Conservation (phyloP, 2,888 invertebrate species). For the Molorchus minor region DNA sequence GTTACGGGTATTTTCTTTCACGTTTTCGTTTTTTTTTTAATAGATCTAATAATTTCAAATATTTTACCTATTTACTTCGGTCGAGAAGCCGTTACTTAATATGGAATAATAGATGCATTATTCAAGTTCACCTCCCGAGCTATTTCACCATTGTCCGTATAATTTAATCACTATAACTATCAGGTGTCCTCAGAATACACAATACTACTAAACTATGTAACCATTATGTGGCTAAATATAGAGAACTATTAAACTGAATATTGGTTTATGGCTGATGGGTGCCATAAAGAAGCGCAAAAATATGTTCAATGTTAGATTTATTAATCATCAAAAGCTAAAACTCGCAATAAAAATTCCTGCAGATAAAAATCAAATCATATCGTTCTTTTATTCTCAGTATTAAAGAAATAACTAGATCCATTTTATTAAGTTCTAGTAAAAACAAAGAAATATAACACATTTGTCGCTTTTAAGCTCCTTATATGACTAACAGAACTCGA, state of each 20-base stretch:
- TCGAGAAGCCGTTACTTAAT: background rate
- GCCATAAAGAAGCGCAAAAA: constrained; percentile 5
- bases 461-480: too few species aligned
- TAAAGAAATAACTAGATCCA: too few species aligned
- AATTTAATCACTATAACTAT: constrained; percentile 24
- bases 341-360: background rate
- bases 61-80: background rate
- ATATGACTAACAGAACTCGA: too few species aligned
- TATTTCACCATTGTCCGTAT: constrained; percentile 10
- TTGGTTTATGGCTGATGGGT: constrained; percentile 14
- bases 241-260: constrained; percentile 21
- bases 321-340: constrained; percentile 4
- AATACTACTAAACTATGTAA: constrained; percentile 21
- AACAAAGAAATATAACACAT: too few species aligned
- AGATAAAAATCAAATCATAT: background rate
- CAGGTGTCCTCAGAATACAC: constrained; percentile 21
- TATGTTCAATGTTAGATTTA: constrained; percentile 4
- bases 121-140: constrained; percentile 15
- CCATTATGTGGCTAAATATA: constrained; percentile 23
- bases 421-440: too few species aligned
- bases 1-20: too few species aligned
- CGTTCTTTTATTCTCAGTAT: too few species aligned
- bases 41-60: background rate
- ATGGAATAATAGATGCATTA: constrained; percentile 6
- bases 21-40: too few species aligned